These are phyloP conservation scores for Laupala kohalensis DNA, from an alignment of 1,140 invertebrate species.

Conservation along the genomic window DNA sequence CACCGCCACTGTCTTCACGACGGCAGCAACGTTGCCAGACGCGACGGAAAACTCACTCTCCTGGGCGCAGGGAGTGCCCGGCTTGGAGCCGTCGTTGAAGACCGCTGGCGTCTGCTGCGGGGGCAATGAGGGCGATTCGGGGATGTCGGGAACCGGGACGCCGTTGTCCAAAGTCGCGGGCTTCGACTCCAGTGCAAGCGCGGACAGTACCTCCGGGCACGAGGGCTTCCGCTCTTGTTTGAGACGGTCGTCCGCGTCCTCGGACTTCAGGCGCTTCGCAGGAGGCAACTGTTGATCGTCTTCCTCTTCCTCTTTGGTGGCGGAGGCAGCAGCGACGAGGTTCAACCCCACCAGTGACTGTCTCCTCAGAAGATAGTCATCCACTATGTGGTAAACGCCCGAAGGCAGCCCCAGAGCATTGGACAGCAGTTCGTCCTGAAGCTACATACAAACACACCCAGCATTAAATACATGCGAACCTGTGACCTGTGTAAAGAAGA, in stretches of 20 bases:
- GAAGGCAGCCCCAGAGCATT: slow-evolving; percentile 3
- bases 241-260: not conserved
- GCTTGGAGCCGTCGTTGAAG: not conserved
- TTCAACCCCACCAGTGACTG: not conserved
- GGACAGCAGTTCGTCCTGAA: slow-evolving; percentile 7
- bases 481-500: too few species aligned
- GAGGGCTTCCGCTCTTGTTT: not conserved
- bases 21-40: not conserved
- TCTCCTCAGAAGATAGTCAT: slow-evolving; percentile 2
- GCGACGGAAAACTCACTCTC: not conserved
- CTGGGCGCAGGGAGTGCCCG: not conserved
- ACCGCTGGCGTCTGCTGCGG: not conserved
- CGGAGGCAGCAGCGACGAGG: too few species aligned
- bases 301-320: too few species aligned
- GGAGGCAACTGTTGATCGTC: not conserved
- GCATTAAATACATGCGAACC: too few species aligned
- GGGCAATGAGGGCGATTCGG: not conserved
- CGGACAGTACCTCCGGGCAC: slow-evolving; percentile 2
- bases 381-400: slow-evolving; percentile 7
- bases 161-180: not conserved
- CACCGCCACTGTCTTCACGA: not conserved
- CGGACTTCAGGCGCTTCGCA: not conserved
- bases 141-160: not conserved
- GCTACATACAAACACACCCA: slow-evolving; percentile 1
- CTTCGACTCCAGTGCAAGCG: not conserved